Evolutionary conservation across 2,888 invertebrate species (phyloP).

Genomic region (Stegophylla sp.): DNA sequence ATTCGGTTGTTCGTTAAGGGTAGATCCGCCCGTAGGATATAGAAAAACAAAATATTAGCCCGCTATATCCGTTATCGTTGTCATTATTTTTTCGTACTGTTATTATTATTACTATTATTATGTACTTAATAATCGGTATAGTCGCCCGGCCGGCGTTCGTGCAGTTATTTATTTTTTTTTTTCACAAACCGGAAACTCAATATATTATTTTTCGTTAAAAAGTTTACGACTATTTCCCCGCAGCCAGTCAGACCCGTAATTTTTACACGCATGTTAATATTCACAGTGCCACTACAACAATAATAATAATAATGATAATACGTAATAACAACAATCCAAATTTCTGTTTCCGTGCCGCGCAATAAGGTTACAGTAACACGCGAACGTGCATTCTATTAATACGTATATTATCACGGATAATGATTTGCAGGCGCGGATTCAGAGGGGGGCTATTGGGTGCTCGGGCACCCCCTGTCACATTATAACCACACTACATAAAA

Average conservation of each 20-base stretch:
- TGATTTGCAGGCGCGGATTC: too few species aligned
- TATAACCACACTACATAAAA: too few species aligned
- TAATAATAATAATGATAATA: too few species aligned
- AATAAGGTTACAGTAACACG: constrained; percentile 24
- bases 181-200: constrained; percentile 21
- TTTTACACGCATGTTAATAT: constrained; percentile 13
- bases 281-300: not conserved
- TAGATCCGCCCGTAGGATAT: too few species aligned
- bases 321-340: not conserved
- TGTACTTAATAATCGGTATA: not conserved
- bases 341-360: constrained; percentile 5
- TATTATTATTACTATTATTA: not conserved
- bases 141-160: not conserved
- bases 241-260: not conserved
- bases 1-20: too few species aligned
- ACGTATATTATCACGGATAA: not conserved
- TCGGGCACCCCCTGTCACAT: too few species aligned
- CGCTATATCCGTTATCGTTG: too few species aligned
- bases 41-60: too few species aligned
- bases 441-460: too few species aligned
- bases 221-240: not conserved
- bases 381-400: not conserved
- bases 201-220: constrained; percentile 28
- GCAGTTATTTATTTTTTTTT: not conserved
- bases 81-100: too few species aligned